Conservation (phyloP, 2,797 vertebrate genomes). For the Pelodytes ibericus region DNA sequence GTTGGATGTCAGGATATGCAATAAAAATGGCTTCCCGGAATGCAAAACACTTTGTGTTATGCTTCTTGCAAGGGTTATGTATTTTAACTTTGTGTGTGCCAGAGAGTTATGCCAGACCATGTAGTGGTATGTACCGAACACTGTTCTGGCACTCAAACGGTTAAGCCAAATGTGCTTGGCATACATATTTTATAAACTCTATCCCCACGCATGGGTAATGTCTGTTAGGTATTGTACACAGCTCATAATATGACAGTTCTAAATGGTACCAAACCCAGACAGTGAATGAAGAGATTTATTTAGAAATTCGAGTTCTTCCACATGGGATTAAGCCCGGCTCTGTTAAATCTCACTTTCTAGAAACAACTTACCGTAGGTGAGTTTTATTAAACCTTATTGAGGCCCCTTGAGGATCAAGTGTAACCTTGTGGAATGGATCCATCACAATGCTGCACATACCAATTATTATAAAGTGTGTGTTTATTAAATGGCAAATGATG, state of each 20-base stretch:
- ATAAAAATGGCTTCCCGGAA: slow-evolving; percentile 1
- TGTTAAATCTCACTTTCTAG: slow-evolving; percentile 22
- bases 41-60: slow-evolving; percentile 1
- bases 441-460: too few species aligned
- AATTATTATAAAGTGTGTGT: too few species aligned
- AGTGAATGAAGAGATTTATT: slow-evolving; percentile 21
- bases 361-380: neutral
- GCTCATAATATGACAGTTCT: slow-evolving; percentile 18
- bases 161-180: slow-evolving; percentile 6
- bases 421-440: neutral
- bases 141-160: neutral
- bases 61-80: neutral
- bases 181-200: slow-evolving; percentile 19
- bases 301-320: slow-evolving; percentile 13
- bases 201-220: slow-evolving; percentile 5
- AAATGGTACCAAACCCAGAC: slow-evolving; percentile 5
- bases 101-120: neutral
- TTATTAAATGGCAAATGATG: too few species aligned
- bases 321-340: neutral
- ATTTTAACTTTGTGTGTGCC: neutral
- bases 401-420: slow-evolving; percentile 1
- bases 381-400: neutral
- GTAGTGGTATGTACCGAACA: neutral
- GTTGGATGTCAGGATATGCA: neutral
- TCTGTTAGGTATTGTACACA: slow-evolving; percentile 25